Evolutionary conservation across 1,140 invertebrate genomes (phyloP), one percentile per base, ranked within the genome.

Genomic region (Pogonomyrmex californicus): DNA sequence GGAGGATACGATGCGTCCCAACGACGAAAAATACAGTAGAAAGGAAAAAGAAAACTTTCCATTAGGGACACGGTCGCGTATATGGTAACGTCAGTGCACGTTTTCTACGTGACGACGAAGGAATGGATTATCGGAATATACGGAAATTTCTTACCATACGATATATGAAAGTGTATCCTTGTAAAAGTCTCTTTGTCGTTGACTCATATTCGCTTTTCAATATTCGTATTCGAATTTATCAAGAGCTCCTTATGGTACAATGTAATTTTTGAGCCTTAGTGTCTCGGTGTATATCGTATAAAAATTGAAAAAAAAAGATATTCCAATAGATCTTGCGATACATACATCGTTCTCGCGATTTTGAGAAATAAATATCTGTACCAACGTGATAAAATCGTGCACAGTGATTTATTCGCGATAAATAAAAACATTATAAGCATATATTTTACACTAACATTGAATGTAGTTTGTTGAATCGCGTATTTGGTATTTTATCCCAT

Each of bases 71-170:
- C 90, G 91, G 81, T 87, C 58, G 58, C 23, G 9, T 92, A 89
- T 91, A 90, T 91, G 88, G 85, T 88, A 86, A 88, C 90, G 89
- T 92, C 89, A 87, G 83, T 87, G 86, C 88, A 92, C 91, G 91
- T 92, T 92, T 88, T 66, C 87, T 91, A 92, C 91, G 91, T 92
- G 92, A 92, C 87, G 88, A 88, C 90, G 70, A 86, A 91, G 87
- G 85, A 87, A 91, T 87, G 65, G 88, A 91, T 90, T 89, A 70
- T 86, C 86, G 86, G 88, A 86, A 87, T 51, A 82, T 79, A 60
- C 86, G 86, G 51, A 38, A 90, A 90, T 88, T 85, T 82, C 76
- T 76, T 77, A 65, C 2, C 36, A 7, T 36, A 17, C 58, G 14
- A 65, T 41, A 56, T 62, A 78, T 85, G 73, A 85, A 78, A 85